Percentiles rank a stretch among this genome's conserved stretches.
Evolutionary conservation across 2,888 invertebrate genomes (phyloP).

Genomic region (Callinectes sapidus): DNA sequence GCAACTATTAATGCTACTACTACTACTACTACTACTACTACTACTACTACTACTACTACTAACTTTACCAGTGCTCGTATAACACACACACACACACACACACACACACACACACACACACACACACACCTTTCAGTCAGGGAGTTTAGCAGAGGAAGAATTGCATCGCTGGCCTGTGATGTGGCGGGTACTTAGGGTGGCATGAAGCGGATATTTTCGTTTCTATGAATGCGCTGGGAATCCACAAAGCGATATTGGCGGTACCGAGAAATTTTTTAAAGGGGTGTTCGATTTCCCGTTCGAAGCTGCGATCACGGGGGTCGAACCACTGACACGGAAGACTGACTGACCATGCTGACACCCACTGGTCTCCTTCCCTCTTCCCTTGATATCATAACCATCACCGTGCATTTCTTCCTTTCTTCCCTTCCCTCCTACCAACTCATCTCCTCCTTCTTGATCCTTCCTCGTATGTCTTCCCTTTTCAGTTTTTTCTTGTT

Average conservation of each 20-base stretch:
- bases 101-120: conserved; percentile 25
- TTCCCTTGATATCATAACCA: not conserved
- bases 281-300: not conserved
- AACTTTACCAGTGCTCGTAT: not conserved
- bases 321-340: conserved; percentile 15
- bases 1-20: not conserved
- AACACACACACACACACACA: conserved; percentile 2
- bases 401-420: not conserved
- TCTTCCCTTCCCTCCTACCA: not conserved
- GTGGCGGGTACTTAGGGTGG: not conserved
- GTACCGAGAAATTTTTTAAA: conserved; percentile 14
- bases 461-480: not conserved
- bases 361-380: not conserved
- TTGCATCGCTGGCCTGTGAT: not conserved
- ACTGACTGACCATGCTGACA: not conserved
- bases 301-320: not conserved
- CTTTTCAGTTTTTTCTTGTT: not conserved
- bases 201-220: not conserved
- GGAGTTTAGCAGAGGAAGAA: not conserved
- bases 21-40: conserved; percentile 10
- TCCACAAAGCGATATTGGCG: not conserved
- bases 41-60: conserved; percentile 1
- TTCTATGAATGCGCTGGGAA: not conserved
- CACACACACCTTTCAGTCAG: not conserved
- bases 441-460: not conserved